These are phyloP conservation scores for Cephus rjabovi DNA, from an alignment of 2,888 invertebrate species.

Conservation along the genomic window DNA sequence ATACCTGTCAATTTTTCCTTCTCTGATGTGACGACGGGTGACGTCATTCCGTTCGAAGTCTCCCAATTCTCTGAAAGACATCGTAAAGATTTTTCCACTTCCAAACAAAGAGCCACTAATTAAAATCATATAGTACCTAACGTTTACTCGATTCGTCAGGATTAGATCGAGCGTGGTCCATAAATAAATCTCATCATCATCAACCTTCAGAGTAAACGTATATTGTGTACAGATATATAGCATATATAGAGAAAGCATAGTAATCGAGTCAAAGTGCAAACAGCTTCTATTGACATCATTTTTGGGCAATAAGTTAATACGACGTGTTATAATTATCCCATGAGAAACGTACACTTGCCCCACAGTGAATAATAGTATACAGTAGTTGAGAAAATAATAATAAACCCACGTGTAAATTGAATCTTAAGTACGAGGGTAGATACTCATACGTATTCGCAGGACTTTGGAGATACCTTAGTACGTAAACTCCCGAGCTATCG, in stretches of 20 bases:
- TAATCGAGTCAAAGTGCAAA: no score
- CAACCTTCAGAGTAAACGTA: not conserved
- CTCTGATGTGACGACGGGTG: not conserved
- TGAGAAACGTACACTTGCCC: not conserved
- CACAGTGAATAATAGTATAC: not conserved
- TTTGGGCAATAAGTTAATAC: no score
- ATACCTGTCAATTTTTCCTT: not conserved
- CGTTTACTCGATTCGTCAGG: not conserved
- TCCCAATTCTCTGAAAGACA: not conserved
- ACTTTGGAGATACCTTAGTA: not conserved
- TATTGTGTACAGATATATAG: not conserved
- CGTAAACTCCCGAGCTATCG: constrained; percentile 32
- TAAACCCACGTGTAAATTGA: not conserved
- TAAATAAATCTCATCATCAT: not conserved
- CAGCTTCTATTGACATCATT: no score
- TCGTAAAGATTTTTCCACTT: not conserved
- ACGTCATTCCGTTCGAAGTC: not conserved
- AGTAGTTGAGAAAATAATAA: not conserved
- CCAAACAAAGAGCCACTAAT: not conserved
- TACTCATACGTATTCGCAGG: not conserved
- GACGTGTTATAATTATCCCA: no score
- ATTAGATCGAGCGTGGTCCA: not conserved
- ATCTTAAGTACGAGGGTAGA: not conserved
- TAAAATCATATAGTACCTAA: not conserved
- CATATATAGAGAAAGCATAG: no score